Percentiles rank a stretch among this genome's conserved stretches.
Evolutionary conservation across 1,140 invertebrate species (phyloP).

Genomic region (Galendromus occidentalis): DNA sequence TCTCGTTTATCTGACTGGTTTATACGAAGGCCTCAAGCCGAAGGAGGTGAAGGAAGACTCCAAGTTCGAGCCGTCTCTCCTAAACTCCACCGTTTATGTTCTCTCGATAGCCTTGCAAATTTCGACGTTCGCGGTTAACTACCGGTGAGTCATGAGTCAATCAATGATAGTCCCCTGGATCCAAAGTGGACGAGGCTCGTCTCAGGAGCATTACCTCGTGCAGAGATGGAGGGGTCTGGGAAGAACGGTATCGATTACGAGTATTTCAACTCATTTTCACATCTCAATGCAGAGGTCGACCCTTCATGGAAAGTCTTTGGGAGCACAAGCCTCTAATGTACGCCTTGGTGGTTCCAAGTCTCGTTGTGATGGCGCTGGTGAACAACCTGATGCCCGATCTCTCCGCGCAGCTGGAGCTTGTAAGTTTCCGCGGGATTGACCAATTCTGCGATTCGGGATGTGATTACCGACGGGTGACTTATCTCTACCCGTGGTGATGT

Average conservation of each 20-base stretch:
- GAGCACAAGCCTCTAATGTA: conserved; percentile 83
- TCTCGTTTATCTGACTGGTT: conserved; percentile 62
- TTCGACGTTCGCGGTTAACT: conserved; percentile 95
- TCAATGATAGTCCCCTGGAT: neutral
- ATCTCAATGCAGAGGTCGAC: conserved; percentile 55
- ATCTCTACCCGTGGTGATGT: too few relatives aligned
- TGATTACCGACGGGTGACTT: too few relatives aligned
- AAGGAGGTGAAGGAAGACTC: conserved; percentile 25
- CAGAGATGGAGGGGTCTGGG: neutral
- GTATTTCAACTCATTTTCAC: conserved; percentile 15
- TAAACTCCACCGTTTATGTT: conserved; percentile 96
- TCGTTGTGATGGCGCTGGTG: conserved; percentile 49
- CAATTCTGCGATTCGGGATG: too few relatives aligned
- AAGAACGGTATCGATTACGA: neutral
- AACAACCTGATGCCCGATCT: conserved; percentile 54
- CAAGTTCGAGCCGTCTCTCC: conserved; percentile 71
- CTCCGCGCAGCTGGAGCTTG: conserved; percentile 62
- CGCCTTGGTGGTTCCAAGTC: conserved; percentile 52
- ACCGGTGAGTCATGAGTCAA: conserved; percentile 46
- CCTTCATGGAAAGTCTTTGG: conserved; percentile 87
- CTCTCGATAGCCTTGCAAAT: conserved; percentile 92
- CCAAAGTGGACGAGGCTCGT: neutral
- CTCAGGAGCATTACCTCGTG: neutral
- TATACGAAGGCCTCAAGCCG: conserved; percentile 5
- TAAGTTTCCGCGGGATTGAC: too few relatives aligned